These are phyloP conservation scores for Xiphophorus couchianus DNA, from an alignment of 2,113 vertebrate genomes.

Conservation along the genomic window DNA sequence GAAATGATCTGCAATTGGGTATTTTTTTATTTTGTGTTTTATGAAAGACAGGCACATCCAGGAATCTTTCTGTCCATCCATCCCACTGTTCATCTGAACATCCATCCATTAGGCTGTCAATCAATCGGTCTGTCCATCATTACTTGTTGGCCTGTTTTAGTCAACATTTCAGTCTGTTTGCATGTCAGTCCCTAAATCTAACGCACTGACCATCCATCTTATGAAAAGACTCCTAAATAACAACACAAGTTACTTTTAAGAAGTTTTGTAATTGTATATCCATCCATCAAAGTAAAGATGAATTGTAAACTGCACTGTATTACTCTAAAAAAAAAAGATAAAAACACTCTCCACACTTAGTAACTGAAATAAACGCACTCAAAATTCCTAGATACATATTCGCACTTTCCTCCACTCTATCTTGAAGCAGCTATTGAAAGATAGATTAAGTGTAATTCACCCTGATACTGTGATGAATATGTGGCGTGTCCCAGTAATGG, in stretches of 20 bases:
- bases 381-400: neutral
- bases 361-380: conserved; percentile 4
- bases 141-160: no score
- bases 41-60: no score
- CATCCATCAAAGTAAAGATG: no score
- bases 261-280: no score
- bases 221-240: no score
- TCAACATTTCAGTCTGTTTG: no score
- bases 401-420: conserved; percentile 15
- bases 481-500: conserved; percentile 55
- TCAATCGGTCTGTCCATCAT: neutral
- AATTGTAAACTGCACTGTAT: conserved; percentile 26
- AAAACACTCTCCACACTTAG: conserved; percentile 7
- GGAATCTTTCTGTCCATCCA: no score
- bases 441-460: conserved; percentile 67
- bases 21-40: no score
- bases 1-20: no score
- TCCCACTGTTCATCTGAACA: neutral
- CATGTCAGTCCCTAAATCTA: no score
- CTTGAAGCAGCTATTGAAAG: conserved; percentile 56
- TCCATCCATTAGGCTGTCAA: neutral
- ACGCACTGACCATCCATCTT: no score
- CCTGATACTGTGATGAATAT: conserved; percentile 63
- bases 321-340: conserved; percentile 15
- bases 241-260: no score